Evolutionary conservation across 2,888 invertebrate genomes (phyloP).

Genomic region (Drosophila infuscata): DNA sequence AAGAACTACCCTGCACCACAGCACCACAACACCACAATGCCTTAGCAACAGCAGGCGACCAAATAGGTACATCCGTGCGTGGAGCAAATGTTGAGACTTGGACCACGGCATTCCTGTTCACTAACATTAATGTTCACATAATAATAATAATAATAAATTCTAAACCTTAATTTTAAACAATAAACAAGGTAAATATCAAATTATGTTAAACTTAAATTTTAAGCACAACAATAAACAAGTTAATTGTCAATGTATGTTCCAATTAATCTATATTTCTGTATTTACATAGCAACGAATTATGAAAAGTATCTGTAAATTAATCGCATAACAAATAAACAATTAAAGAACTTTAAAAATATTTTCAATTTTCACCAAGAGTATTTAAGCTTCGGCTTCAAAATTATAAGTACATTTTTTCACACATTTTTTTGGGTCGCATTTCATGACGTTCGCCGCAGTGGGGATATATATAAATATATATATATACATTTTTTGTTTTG

Average conservation of each 20-base stretch:
- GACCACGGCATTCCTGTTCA: not conserved
- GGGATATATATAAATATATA: constrained; percentile 38
- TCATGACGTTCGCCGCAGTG: constrained; percentile 61
- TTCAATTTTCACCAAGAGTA: constrained; percentile 18
- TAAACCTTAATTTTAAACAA: not conserved
- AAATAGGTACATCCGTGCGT: constrained; percentile 24
- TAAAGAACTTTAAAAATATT: not conserved
- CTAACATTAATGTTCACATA: not conserved
- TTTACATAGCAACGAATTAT: not conserved
- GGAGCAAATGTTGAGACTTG: not conserved
- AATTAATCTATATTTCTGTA: not conserved
- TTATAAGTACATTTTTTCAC: not conserved
- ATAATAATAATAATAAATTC: not conserved
- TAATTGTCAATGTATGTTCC: not conserved
- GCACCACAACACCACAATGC: constrained; percentile 17
- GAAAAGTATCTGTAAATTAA: not conserved
- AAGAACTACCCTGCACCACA: constrained; percentile 29
- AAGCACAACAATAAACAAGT: not conserved
- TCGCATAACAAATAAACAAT: not conserved
- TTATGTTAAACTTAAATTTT: not conserved
- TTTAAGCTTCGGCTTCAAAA: not conserved
- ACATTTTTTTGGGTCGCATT: constrained; percentile 53
- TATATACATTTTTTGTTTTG: constrained; percentile 40
- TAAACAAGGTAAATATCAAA: not conserved
- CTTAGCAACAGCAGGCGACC: constrained; percentile 38